phyloP scores from a whole-genome alignment of 2,888 invertebrate genomes.

The Criorhina ranunculi region DNA sequence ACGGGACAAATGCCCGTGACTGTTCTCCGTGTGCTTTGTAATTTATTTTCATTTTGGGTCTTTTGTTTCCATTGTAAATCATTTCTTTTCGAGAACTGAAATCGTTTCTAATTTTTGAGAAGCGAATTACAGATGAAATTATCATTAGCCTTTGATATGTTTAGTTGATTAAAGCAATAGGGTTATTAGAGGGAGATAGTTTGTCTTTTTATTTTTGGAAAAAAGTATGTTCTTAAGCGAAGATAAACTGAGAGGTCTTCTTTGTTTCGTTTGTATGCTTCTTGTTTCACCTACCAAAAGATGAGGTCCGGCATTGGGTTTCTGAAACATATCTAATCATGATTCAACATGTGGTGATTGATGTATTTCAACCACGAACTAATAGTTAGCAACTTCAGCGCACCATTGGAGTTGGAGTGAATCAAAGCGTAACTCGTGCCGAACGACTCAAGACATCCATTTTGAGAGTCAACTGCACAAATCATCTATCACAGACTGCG shows the following conservation, averaged over 20 bases:
- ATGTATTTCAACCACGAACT: too few relatives aligned
- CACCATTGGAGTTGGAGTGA: too few relatives aligned
- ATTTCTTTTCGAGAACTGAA: not conserved
- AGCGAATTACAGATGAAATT: slow-evolving; percentile 23
- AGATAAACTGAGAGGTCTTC: slow-evolving; percentile 9
- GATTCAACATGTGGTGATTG: too few relatives aligned
- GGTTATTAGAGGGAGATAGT: slow-evolving; percentile 8
- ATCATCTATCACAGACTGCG: too few relatives aligned
- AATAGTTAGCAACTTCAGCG: too few relatives aligned
- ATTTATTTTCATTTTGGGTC: slow-evolving; percentile 34
- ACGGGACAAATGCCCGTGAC: not conserved
- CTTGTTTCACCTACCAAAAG: too few relatives aligned
- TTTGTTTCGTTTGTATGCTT: not conserved
- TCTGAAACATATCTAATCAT: too few relatives aligned
- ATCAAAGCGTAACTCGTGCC: too few relatives aligned
- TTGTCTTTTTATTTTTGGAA: slow-evolving; percentile 38
- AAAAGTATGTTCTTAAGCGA: slow-evolving; percentile 37
- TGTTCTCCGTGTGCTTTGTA: not conserved
- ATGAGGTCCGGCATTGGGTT: too few relatives aligned
- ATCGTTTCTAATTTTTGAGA: slow-evolving; percentile 54
- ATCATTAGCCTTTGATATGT: not conserved
- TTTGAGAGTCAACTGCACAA: too few relatives aligned
- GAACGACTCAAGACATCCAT: too few relatives aligned
- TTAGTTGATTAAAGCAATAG: slow-evolving; percentile 43
- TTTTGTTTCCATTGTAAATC: slow-evolving; percentile 12